Evolutionary conservation across 2,113 vertebrate genomes (phyloP), one percentile per base, ranked within the genome.

Genomic region (Pedionomus torquatus): DNA sequence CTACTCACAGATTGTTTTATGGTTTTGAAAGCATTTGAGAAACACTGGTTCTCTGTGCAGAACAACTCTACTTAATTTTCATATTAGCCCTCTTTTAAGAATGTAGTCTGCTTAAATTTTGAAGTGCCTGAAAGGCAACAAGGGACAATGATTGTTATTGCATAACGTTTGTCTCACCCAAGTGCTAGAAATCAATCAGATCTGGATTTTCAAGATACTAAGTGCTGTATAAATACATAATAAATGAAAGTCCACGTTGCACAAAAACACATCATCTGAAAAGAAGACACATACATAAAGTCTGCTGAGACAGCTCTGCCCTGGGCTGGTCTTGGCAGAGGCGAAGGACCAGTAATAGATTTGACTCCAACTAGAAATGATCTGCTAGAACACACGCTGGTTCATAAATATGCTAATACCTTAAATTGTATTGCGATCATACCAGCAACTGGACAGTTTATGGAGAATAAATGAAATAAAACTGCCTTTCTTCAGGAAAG

Each of bases 1-100:
- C 95, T 88, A 93, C 85, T 93, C 82, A 46, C 83, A 86, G 75
- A 95, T 83, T 93, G 78, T 92, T 96, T 96, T 96, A 96, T 9
- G 24, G 82, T 93, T 96, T 80, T 83, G 90, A 95, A 96, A 87
- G 81, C 87, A 43, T 93, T 85, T 82, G 78, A 95, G 95, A 94
- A 96, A 96, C 81, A 88, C 66, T 91, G 74, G 24, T 86, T 93
- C 84, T 91, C 87, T 93, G 63, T 88, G 63, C 87, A 91, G 90
- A 94, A 65, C 91, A 91, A 80, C 70, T 82, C 90, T 7, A 76
- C 70, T 95, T 91, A 87, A 92, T 90, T 87, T 58, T 61, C 60
- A 9, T 52, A 75, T 71, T 89, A 92, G 77, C 20, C 66, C 24
- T 81, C 61, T 60, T 93, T 92, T 87, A 89, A 95, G 91, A 91